These are phyloP conservation scores for Lottia scabra DNA, from an alignment of 2,888 invertebrate species.

Conservation along the genomic window DNA sequence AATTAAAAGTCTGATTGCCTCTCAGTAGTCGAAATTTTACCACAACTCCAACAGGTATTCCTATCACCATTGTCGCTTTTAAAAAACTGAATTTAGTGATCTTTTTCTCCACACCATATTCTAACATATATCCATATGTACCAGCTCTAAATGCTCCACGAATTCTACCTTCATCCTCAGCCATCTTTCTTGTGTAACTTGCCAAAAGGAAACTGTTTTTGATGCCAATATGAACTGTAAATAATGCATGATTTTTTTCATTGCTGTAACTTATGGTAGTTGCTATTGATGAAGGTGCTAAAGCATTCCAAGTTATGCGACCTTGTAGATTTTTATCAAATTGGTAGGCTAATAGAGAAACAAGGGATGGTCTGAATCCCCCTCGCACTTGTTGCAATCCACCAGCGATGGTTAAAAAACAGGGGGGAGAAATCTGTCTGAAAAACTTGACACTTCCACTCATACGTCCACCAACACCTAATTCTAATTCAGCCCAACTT, in stretches of 20 bases:
- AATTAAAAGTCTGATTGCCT: constrained; percentile 87
- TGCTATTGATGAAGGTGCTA: constrained; percentile 79
- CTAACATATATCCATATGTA: constrained; percentile 79
- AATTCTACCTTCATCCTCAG: constrained; percentile 81
- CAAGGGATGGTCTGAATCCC: constrained; percentile 79
- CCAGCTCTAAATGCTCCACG: constrained; percentile 75
- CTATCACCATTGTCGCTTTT: constrained; percentile 86
- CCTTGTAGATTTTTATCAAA: constrained; percentile 89
- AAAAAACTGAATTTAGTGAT: constrained; percentile 90
- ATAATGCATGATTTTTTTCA: constrained; percentile 76
- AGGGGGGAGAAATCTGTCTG: constrained; percentile 75
- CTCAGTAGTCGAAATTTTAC: constrained; percentile 85
- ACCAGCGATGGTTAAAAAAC: constrained; percentile 81
- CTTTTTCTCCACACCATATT: constrained; percentile 93
- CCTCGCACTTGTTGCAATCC: constrained; percentile 82
- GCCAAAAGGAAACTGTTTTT: constrained; percentile 57
- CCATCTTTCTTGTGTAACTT: constrained; percentile 84
- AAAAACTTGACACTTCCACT: constrained; percentile 82
- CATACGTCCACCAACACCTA: constrained; percentile 76
- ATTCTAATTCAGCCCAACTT: constrained; percentile 83
- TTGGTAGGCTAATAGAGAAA: constrained; percentile 79
- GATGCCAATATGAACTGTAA: constrained; percentile 76
- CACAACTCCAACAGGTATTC: constrained; percentile 88
- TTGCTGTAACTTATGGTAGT: constrained; percentile 85
- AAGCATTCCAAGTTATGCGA: constrained; percentile 85